Evolutionary conservation across 2,888 invertebrate species (phyloP), one percentile per base, ranked within the genome.

Genomic region (Hemithea aestivaria): DNA sequence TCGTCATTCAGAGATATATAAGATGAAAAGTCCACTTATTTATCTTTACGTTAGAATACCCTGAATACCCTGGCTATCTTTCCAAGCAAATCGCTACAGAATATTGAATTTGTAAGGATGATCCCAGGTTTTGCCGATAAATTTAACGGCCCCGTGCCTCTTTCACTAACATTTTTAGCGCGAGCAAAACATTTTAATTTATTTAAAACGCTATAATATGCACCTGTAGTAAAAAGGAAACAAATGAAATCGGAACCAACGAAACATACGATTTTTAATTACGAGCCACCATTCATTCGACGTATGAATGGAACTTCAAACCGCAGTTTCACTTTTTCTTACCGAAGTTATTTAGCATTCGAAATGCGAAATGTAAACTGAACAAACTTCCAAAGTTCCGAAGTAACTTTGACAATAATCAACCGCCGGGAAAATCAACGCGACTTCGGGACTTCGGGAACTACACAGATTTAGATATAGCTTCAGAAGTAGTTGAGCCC

Each of bases 341-440:
- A 62, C 9, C 16, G 6, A 27, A 38, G 9, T 27, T 29, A 43
- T 72, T 75, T 63, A 61, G 69, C 70, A 68, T 73, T 70, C 68
- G 49, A 56, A 50, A 62, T 62, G 70, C 64, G 68, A 53, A 70
- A 62, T 63, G 67, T 65, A 65, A 71, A 66, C 69, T 60, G 54
- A 62, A 56, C 57, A 48, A 62, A 70, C 58, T 66, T 48, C 29
- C 33, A 40, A 56, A 60, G 56, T 61, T 57, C 45, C 32, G 50
- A 58, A 57, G 67, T 56, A 75, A 74, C 68, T 76, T 73, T 64
- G 63, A 69, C 69, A 70, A 73, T 75, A 69, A 70, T 68, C 64
- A 70, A 62, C 67, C 39, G 11, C 23, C 27, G 34, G 37, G 29
- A 43, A 42, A 42, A 33, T 37, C 27, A 26, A 27, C 28, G 27